Percentiles rank a stretch among this genome's conserved stretches.
These are phyloP conservation scores for Scaptodrosophila latifasciaeformis DNA, from an alignment of 2,888 invertebrate genomes.

Conservation along the genomic window DNA sequence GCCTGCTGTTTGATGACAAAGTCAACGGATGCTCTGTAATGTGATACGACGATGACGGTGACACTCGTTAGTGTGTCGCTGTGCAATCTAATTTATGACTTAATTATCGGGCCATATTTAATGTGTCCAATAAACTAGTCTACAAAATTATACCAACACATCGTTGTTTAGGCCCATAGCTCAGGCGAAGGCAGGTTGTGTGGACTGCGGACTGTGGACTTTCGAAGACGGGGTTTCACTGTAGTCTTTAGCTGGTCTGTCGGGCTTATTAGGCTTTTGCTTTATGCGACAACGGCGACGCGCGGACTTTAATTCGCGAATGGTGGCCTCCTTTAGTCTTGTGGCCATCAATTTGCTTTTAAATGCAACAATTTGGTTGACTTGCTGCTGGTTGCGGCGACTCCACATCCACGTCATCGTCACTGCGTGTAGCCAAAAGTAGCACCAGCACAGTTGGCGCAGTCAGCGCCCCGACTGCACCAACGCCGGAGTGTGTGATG, in stretches of 20 bases:
- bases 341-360: constrained; percentile 72
- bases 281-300: constrained; percentile 46
- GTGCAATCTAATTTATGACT: constrained; percentile 74
- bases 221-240: background rate
- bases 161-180: constrained; percentile 54
- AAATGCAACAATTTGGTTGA: constrained; percentile 70
- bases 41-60: constrained; percentile 60
- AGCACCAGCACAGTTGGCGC: background rate
- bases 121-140: constrained; percentile 78
- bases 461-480: constrained; percentile 38
- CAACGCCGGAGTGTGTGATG: constrained; percentile 9
- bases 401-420: constrained; percentile 44
- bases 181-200: background rate
- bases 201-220: constrained; percentile 13
- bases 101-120: constrained; percentile 75
- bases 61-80: constrained; percentile 51
- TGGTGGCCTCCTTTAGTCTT: constrained; percentile 69
- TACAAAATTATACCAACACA: constrained; percentile 71
- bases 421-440: constrained; percentile 24
- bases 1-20: constrained; percentile 34
- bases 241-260: constrained; percentile 20
- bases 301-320: constrained; percentile 31
- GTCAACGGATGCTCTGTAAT: constrained; percentile 57
- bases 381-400: constrained; percentile 9
- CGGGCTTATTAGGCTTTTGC: constrained; percentile 63